phyloP scores from a whole-genome alignment of 2,797 vertebrate genomes.

The Prunella strophiata region DNA sequence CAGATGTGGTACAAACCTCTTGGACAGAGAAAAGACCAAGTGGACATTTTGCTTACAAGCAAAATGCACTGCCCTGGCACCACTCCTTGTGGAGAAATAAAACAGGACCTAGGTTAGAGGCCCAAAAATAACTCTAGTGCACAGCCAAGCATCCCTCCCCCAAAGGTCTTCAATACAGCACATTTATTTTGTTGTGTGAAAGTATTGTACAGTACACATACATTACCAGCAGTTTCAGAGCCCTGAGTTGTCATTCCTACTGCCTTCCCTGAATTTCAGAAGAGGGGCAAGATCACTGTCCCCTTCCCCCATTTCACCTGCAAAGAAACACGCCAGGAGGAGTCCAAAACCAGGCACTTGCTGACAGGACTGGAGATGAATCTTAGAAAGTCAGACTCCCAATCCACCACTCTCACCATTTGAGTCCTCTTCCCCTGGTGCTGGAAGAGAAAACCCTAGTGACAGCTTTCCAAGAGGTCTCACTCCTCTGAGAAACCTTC shows the following conservation, averaged over 20 bases:
- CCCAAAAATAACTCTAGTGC: not conserved
- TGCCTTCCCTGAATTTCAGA: not conserved
- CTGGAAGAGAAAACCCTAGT: not conserved
- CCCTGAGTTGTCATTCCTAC: not conserved
- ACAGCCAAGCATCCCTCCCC: not conserved
- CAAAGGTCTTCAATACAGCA: not conserved
- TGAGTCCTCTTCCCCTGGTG: not conserved
- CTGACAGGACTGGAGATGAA: not conserved
- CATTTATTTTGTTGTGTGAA: conserved; percentile 54
- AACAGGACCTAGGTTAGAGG: not conserved
- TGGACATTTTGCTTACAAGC: not conserved
- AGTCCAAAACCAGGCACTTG: not conserved
- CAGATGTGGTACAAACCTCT: not conserved
- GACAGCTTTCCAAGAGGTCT: not conserved
- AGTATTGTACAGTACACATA: not conserved
- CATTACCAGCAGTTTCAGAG: conserved; percentile 29
- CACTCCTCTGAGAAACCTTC: not conserved
- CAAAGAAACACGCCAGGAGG: conserved; percentile 2
- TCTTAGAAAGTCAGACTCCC: not conserved
- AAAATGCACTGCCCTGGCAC: not conserved
- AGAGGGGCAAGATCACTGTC: not conserved
- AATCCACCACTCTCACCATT: not conserved
- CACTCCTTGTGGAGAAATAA: not conserved
- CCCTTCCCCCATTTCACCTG: not conserved
- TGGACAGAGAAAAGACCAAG: not conserved